phyloP scores from a whole-genome alignment of 2,888 invertebrate species.

The Spicauda simplicius region DNA sequence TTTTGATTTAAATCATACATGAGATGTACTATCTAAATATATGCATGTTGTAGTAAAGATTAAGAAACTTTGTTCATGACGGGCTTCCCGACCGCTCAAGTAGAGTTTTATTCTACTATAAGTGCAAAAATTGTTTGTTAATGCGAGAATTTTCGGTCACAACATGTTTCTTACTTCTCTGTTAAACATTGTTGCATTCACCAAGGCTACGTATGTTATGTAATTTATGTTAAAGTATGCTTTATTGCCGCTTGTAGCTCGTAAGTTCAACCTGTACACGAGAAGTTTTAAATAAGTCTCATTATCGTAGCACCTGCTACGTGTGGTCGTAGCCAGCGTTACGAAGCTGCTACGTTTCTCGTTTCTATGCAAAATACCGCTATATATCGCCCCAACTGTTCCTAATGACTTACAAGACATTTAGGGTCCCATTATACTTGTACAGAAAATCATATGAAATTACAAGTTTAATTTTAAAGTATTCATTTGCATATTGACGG shows the following conservation, averaged over 20 bases:
- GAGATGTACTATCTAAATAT: too few species aligned
- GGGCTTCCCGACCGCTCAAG: too few species aligned
- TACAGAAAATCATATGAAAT: neutral
- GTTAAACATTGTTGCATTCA: neutral
- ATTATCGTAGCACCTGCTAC: slow-evolving; percentile 45
- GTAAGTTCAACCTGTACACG: slow-evolving; percentile 32
- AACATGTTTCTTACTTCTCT: neutral
- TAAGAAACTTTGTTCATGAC: too few species aligned
- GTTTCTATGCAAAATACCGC: slow-evolving; percentile 41
- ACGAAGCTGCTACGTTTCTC: slow-evolving; percentile 37
- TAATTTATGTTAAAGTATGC: slow-evolving; percentile 19
- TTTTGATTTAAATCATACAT: too few species aligned
- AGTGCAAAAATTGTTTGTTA: too few species aligned
- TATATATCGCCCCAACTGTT: slow-evolving; percentile 36
- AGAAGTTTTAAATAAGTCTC: slow-evolving; percentile 44
- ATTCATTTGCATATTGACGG: neutral
- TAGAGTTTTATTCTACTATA: too few species aligned
- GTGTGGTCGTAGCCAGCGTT: slow-evolving; percentile 40
- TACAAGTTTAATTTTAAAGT: neutral
- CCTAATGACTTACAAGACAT: slow-evolving; percentile 28
- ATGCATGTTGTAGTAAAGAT: too few species aligned
- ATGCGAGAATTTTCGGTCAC: too few species aligned
- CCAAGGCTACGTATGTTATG: neutral
- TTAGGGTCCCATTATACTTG: slow-evolving; percentile 16
- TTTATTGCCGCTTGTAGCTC: slow-evolving; percentile 29